Conservation (phyloP, 2,888 invertebrate species). For the Nycteola revayana region DNA sequence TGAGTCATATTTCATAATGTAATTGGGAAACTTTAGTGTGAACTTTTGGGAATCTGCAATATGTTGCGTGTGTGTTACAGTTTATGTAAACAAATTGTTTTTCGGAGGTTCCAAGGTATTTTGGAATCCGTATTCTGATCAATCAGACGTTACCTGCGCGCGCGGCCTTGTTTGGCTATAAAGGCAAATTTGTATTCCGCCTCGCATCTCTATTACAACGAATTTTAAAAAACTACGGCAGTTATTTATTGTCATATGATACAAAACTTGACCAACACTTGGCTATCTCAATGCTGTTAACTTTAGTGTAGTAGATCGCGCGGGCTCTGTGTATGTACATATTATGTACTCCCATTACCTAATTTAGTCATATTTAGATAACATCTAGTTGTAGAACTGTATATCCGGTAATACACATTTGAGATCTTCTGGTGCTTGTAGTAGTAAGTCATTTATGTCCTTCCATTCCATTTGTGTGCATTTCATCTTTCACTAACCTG, state of each 20-base stretch:
- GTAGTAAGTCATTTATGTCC: constrained; percentile 62
- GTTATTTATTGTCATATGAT: too few species aligned
- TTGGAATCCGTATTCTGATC: constrained; percentile 19
- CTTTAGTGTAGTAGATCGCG: too few species aligned
- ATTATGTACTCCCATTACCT: constrained; percentile 32
- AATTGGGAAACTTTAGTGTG: constrained; percentile 51
- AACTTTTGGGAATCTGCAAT: constrained; percentile 79
- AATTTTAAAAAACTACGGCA: too few species aligned
- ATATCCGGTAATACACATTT: constrained; percentile 49
- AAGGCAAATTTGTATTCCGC: too few species aligned
- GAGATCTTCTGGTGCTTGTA: constrained; percentile 77
- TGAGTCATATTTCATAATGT: constrained; percentile 59
- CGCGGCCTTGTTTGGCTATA: too few species aligned
- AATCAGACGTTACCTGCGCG: constrained; percentile 18
- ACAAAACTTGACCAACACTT: too few species aligned
- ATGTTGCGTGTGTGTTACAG: constrained; percentile 44
- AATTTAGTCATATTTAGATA: constrained; percentile 34
- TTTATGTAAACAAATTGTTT: constrained; percentile 13
- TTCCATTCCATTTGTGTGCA: constrained; percentile 70
- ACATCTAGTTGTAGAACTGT: constrained; percentile 40
- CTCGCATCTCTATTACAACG: too few species aligned
- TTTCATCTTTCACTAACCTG: constrained; percentile 42
- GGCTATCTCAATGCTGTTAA: too few species aligned
- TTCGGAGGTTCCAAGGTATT: constrained; percentile 11
- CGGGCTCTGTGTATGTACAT: constrained; percentile 17